A percentile compares a stretch with the other conserved stretches of the same genome.
phyloP scores from a whole-genome alignment of 1,140 invertebrate species.

The Sipha flava region DNA sequence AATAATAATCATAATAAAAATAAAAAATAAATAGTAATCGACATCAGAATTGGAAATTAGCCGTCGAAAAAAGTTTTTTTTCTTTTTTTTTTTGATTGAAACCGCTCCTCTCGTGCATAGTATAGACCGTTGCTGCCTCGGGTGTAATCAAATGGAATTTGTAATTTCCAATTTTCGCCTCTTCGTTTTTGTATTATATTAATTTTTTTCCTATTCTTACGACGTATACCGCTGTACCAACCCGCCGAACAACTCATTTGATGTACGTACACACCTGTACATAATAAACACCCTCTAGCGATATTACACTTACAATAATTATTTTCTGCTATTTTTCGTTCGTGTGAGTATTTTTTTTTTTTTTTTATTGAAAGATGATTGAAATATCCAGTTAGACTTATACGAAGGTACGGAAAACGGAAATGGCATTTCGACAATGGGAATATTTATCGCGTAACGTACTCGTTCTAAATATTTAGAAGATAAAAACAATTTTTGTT shows the following conservation, averaged over 20 bases:
- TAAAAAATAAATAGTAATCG: conserved; percentile 21
- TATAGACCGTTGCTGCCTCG: neutral
- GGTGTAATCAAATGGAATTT: conserved; percentile 31
- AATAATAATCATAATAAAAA: conserved; percentile 5
- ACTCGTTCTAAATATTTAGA: no score
- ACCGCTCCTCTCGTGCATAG: neutral
- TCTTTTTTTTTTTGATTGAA: conserved; percentile 14
- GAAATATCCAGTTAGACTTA: no score
- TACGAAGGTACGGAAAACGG: no score
- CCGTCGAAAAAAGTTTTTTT: conserved; percentile 20
- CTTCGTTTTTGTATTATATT: conserved; percentile 6
- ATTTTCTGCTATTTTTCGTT: neutral
- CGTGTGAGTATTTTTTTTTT: no score
- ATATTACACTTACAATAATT: neutral
- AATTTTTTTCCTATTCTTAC: neutral
- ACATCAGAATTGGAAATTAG: conserved; percentile 32
- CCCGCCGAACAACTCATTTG: neutral
- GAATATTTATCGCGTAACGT: no score
- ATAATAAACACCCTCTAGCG: neutral
- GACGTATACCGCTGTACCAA: neutral
- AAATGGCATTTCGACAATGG: no score
- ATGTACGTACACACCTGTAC: no score
- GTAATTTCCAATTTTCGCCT: conserved; percentile 30
- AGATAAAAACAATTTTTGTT: no score
- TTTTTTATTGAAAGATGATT: no score